Evolutionary conservation across 2,797 vertebrate species (phyloP).

Genomic region (Balearica regulorum): DNA sequence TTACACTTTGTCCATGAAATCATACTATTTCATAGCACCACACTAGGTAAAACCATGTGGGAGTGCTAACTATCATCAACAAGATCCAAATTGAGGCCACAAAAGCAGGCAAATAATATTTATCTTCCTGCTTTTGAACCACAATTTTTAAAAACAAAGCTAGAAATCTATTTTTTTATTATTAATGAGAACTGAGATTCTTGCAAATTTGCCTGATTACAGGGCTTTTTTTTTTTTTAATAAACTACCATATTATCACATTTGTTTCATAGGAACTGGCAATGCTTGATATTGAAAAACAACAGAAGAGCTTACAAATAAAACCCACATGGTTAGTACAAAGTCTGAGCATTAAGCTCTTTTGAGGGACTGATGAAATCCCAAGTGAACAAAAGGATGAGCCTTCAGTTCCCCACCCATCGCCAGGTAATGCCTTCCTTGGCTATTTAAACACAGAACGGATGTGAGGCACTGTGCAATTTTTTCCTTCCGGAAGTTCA

Average conservation of each 20-base stretch:
- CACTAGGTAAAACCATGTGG: not conserved
- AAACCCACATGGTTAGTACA: not conserved
- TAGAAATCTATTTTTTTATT: not conserved
- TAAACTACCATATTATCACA: not conserved
- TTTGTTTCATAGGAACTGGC: not conserved
- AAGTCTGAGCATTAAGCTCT: not conserved
- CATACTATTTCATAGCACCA: not conserved
- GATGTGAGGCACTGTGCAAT: not conserved
- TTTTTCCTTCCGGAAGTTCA: not conserved
- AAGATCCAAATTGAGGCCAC: not conserved
- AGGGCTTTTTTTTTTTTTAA: not conserved
- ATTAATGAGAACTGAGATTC: not conserved
- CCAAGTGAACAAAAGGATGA: not conserved
- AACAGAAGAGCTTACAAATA: not conserved
- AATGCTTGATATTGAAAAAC: not conserved
- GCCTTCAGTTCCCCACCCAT: not conserved
- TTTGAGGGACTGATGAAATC: not conserved
- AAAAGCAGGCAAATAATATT: not conserved
- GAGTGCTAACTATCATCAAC: not conserved
- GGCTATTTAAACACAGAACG: not conserved
- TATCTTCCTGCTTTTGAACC: not conserved
- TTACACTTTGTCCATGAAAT: not conserved
- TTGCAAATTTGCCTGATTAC: not conserved
- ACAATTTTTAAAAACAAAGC: not conserved
- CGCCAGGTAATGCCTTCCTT: not conserved